Percentiles rank a stretch among this genome's conserved stretches.
These are phyloP conservation scores for Uloborus plumipes DNA, from an alignment of 2,888 invertebrate genomes.

Conservation along the genomic window DNA sequence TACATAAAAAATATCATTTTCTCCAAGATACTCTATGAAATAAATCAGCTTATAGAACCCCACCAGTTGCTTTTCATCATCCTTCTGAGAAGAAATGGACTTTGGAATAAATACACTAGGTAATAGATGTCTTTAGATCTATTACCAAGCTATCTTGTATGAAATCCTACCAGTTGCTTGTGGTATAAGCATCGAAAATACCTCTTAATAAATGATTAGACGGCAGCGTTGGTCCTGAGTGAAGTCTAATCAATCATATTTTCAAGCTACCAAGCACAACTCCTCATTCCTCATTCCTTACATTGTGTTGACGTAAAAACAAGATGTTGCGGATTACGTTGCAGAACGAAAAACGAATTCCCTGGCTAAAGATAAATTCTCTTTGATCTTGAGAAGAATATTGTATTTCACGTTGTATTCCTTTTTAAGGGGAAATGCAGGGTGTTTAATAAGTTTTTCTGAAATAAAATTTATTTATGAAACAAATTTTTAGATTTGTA, in stretches of 20 bases:
- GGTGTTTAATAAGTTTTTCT: too few relatives aligned
- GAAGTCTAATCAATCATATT: constrained; percentile 50
- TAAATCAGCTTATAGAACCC: too few relatives aligned
- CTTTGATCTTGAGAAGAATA: too few relatives aligned
- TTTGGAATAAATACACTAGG: background rate
- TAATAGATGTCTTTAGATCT: background rate
- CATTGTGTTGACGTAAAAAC: constrained; percentile 28
- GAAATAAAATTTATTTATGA: too few relatives aligned
- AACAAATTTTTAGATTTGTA: too few relatives aligned
- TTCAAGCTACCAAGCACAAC: constrained; percentile 29
- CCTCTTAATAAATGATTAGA: constrained; percentile 51
- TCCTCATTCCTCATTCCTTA: constrained; percentile 41
- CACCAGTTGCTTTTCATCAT: background rate
- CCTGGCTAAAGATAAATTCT: too few relatives aligned
- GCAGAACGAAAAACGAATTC: too few relatives aligned
- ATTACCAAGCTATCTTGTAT: background rate
- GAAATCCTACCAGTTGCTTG: constrained; percentile 6
- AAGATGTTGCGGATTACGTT: constrained; percentile 9
- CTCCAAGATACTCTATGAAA: too few relatives aligned
- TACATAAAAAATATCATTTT: too few relatives aligned
- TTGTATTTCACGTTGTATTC: too few relatives aligned
- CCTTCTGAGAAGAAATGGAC: background rate
- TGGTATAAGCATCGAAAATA: constrained; percentile 36
- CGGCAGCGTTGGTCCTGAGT: constrained; percentile 25
- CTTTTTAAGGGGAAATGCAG: too few relatives aligned